Evolutionary conservation across 53 echinoderm and acorn worm species (phyloP), one percentile per base, ranked within the genome.

Genomic region (Glandiceps talaboti): DNA sequence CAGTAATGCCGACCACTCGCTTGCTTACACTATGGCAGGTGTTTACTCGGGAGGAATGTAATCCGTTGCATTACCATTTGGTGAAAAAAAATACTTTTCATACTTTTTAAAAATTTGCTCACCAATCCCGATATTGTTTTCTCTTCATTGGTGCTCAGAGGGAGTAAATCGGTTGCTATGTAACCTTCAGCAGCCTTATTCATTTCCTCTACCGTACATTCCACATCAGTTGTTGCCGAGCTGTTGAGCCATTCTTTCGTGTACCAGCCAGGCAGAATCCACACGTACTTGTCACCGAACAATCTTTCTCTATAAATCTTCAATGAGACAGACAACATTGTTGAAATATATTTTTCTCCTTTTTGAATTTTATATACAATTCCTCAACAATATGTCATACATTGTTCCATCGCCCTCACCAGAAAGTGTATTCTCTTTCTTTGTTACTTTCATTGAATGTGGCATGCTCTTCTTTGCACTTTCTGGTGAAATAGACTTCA

Each of bases 201-300:
- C 27, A 97, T 75, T 14, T 97, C 81, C 0, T 85, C 79, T 28
- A 27, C 76, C 0, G 93, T 83, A 32, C 97, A 97, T 0, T 80
- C 80, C 0, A 80, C 90, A n/a, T n/a, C n/a, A n/a, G n/a, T n/a
- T 0, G 33, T 32, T 0, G 85, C 80, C 0, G 31, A 31, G 45
- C 73, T 74, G 33, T 80, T 78, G 93, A 93, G 93, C 93, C 97
- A 97, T 33, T 82, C 72, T 33, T 33, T 33, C 1, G 79, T 30
- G 72, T 85, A 94, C 86, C 84, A 93, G 1, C 91, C 97, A n/a
- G 97, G 93, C 27, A 97, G 82, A 1, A 97, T 80, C 97, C 97
- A 97, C 0, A 97, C 97, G 78, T 97, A 91, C 0, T 87, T 85
- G 1, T 78, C 83, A 14, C 91, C 93, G 82, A 87, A 97, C 33